Percentiles rank a stretch among this genome's conserved stretches.
Evolutionary conservation across 2,797 vertebrate genomes (phyloP).

Genomic region (Triplophysa yarkandensis): DNA sequence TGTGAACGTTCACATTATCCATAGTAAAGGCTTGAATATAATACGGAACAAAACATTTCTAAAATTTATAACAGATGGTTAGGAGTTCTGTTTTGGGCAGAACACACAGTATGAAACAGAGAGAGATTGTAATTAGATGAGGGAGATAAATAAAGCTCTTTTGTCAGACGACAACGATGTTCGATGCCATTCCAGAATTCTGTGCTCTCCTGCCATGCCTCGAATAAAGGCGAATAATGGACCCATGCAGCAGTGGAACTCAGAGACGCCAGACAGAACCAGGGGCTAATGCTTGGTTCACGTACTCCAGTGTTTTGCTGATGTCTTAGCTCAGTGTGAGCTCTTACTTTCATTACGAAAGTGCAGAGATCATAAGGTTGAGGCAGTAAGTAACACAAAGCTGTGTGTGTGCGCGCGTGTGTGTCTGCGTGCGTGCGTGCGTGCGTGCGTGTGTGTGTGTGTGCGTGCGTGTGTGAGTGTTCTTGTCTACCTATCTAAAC

Average conservation of each 20-base stretch:
- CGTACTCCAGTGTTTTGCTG: conserved; percentile 24
- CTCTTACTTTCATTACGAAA: conserved; percentile 27
- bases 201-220: conserved; percentile 33
- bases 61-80: conserved; percentile 48
- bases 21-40: background rate
- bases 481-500: too few species aligned
- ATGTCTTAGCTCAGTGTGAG: conserved; percentile 25
- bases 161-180: conserved; percentile 53
- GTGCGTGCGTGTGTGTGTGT: conserved; percentile 10
- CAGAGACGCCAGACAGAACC: conserved; percentile 17
- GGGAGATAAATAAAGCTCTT: conserved; percentile 57
- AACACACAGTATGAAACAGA: conserved; percentile 28
- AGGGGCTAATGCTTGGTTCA: conserved; percentile 38
- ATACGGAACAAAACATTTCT: background rate
- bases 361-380: background rate
- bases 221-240: conserved; percentile 40
- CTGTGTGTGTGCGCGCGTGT: conserved; percentile 1
- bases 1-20: conserved; percentile 5
- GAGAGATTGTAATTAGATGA: conserved; percentile 53
- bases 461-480: too few species aligned
- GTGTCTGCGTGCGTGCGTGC: conserved; percentile 20
- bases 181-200: conserved; percentile 38
- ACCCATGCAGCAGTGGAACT: conserved; percentile 36
- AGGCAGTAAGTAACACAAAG: conserved; percentile 5
- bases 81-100: conserved; percentile 50